These are phyloP conservation scores for Chiropotes sagulatus DNA, from an alignment of 2,797 vertebrate genomes.

Conservation along the genomic window DNA sequence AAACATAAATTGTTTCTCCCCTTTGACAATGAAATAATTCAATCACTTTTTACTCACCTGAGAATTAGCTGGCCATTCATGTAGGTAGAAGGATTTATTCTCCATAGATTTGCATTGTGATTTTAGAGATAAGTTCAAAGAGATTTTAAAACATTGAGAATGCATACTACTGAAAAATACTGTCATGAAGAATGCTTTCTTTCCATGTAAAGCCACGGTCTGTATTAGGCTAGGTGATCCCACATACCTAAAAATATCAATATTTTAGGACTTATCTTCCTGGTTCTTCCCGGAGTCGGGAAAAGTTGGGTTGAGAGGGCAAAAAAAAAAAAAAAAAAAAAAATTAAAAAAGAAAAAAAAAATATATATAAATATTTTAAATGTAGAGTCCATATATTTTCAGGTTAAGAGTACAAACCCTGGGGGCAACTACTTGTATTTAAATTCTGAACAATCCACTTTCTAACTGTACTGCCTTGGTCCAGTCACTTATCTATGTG, in stretches of 20 bases:
- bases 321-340: too few species aligned
- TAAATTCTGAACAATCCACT: too few species aligned
- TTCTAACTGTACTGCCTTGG: too few species aligned
- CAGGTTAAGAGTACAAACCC: too few species aligned
- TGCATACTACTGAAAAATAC: not conserved
- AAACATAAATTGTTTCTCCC: not conserved
- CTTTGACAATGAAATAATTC: not conserved
- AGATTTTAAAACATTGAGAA: not conserved
- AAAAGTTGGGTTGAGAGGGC: too few species aligned
- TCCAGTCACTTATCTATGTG: too few species aligned
- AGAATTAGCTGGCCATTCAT: not conserved
- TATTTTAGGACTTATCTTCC: not conserved
- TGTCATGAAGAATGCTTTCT: not conserved
- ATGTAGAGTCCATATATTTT: too few species aligned
- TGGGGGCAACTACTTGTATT: too few species aligned
- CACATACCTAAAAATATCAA: not conserved
- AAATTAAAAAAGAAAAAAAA: too few species aligned
- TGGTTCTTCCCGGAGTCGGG: too few species aligned
- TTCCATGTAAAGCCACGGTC: not conserved
- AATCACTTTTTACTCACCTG: not conserved
- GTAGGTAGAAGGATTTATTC: not conserved
- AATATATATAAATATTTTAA: not conserved
- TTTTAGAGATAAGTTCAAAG: not conserved
- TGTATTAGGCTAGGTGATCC: not conserved
- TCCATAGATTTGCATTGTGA: not conserved